These are phyloP conservation scores for Enteromius argenteus DNA, from an alignment of 2,797 vertebrate genomes.

Conservation along the genomic window DNA sequence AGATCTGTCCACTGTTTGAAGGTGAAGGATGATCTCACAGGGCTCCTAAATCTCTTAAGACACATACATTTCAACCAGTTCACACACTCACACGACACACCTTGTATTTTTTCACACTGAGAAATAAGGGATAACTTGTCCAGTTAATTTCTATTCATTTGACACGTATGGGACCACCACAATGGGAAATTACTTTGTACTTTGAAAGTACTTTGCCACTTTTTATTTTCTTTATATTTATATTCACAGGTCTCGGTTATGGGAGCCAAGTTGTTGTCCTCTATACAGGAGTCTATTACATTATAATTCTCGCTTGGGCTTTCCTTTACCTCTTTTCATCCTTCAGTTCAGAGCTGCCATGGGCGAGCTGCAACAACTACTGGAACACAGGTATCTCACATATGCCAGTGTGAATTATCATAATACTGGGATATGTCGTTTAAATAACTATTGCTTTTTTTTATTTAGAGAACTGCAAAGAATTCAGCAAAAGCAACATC, in stretches of 20 bases:
- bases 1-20: conserved; percentile 82
- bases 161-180: too few relatives aligned
- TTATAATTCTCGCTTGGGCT: conserved; percentile 82
- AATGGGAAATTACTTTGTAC: background rate
- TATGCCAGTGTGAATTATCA: background rate
- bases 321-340: conserved; percentile 81
- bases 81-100: background rate
- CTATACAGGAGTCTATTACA: conserved; percentile 80
- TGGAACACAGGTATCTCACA: conserved; percentile 80
- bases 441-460: conserved; percentile 1
- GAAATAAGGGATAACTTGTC: too few relatives aligned
- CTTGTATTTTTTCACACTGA: background rate
- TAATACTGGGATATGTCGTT: background rate
- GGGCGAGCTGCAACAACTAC: conserved; percentile 78
- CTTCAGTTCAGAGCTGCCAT: conserved; percentile 78
- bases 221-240: conserved; percentile 24
- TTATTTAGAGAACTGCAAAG: conserved; percentile 79
- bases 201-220: background rate
- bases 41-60: background rate
- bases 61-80: background rate
- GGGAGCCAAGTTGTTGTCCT: conserved; percentile 80
- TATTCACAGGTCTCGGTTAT: conserved; percentile 77
- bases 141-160: background rate
- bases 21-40: conserved; percentile 60
- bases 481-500: conserved; percentile 79